These are phyloP conservation scores for Melanerpes formicivorus DNA, from an alignment of 2,113 vertebrate species.

Conservation along the genomic window DNA sequence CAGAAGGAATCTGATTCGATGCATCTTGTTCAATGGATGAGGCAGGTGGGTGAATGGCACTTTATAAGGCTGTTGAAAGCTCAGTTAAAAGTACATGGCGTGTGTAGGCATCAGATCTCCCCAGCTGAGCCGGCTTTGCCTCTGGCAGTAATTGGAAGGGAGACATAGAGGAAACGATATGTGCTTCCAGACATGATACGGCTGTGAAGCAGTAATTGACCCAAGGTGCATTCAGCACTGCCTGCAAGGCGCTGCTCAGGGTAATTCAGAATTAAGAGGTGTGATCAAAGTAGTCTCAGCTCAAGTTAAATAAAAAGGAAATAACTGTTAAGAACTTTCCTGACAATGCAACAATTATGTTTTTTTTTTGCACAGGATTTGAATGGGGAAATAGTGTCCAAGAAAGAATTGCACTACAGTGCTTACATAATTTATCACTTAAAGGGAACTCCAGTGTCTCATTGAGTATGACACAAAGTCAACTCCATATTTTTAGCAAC, in stretches of 20 bases:
- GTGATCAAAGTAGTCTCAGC: not conserved
- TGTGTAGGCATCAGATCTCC: not conserved
- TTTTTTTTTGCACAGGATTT: not conserved
- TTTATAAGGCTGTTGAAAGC: slow-evolving; percentile 1
- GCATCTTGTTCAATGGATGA: not conserved
- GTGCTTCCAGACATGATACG: not conserved
- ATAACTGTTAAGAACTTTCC: not conserved
- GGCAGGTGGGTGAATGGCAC: not conserved
- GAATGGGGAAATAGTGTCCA: not conserved
- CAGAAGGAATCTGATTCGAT: not conserved
- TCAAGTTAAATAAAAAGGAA: slow-evolving; percentile 4
- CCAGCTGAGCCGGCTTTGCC: not conserved
- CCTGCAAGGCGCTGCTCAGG: fast-evolving
- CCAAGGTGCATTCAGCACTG: not conserved
- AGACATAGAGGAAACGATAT: not conserved
- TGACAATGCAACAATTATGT: not conserved
- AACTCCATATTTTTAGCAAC: not conserved
- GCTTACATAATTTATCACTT: not conserved
- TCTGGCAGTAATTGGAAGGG: not conserved
- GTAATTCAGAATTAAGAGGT: fast-evolving
- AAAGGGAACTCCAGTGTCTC: not conserved
- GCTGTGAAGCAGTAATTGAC: not conserved
- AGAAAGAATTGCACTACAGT: not conserved
- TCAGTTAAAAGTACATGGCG: not conserved
- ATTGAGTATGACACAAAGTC: not conserved